Evolutionary conservation across 2,888 invertebrate species (phyloP).

Genomic region (Rhodophaea formosa): DNA sequence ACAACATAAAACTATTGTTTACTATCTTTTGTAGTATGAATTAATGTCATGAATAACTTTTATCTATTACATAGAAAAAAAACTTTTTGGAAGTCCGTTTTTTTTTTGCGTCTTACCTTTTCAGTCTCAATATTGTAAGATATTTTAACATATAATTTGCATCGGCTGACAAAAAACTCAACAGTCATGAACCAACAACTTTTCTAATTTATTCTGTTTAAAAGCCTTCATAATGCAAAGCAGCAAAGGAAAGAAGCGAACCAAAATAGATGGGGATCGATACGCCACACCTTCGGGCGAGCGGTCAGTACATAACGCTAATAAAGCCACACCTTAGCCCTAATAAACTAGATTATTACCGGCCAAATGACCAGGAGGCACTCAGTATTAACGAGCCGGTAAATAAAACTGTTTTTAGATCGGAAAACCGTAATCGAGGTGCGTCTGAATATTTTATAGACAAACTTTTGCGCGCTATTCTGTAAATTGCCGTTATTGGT

Average conservation of each 20-base stretch:
- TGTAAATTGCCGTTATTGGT: too few relatives aligned
- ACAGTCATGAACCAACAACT: too few relatives aligned
- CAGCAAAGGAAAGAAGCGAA: conserved; percentile 12
- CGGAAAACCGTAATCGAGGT: background rate
- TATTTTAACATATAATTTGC: too few relatives aligned
- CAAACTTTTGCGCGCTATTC: background rate
- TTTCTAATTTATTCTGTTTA: background rate
- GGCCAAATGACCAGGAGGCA: conserved; percentile 33
- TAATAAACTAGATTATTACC: conserved; percentile 59
- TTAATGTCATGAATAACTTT: too few relatives aligned
- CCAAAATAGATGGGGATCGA: conserved; percentile 49
- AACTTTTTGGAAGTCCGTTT: too few relatives aligned
- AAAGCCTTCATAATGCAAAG: background rate
- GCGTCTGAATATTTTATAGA: background rate
- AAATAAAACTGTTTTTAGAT: conserved; percentile 4
- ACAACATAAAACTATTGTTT: too few relatives aligned
- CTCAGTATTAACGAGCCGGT: background rate
- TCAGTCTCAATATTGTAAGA: background rate
- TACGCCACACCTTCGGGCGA: conserved; percentile 51
- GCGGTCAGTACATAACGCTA: conserved; percentile 52
- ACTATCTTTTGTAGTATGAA: too few relatives aligned
- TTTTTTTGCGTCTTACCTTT: background rate
- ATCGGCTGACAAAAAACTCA: too few relatives aligned
- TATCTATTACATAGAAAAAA: too few relatives aligned
- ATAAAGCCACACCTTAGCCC: conserved; percentile 57